These are phyloP conservation scores for Dynastes hyllus DNA, from an alignment of 2,888 invertebrate species.

Conservation along the genomic window DNA sequence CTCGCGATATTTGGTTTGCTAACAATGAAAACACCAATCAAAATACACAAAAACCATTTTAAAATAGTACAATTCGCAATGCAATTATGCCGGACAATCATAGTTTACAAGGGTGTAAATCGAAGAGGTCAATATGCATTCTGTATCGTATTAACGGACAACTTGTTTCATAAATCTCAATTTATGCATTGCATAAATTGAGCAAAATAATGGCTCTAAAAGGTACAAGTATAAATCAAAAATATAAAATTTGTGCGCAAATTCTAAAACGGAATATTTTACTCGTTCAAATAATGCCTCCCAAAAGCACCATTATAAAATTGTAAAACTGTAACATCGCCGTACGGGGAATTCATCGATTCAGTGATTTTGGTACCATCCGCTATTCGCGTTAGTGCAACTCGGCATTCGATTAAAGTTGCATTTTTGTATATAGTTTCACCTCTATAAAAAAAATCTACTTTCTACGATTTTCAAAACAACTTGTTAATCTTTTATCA, in stretches of 20 bases:
- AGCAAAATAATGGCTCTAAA: slow-evolving; percentile 2
- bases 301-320: slow-evolving; percentile 19
- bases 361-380: neutral
- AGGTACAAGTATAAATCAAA: slow-evolving; percentile 11
- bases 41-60: too few species aligned
- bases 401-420: neutral
- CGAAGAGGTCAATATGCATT: too few species aligned
- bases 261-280: slow-evolving; percentile 21
- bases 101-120: too few species aligned
- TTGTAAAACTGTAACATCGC: neutral
- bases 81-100: too few species aligned
- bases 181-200: neutral
- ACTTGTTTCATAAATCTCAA: slow-evolving; percentile 9
- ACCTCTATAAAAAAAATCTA: neutral
- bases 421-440: neutral
- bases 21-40: too few species aligned
- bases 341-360: slow-evolving; percentile 7
- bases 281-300: slow-evolving; percentile 16
- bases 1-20: too few species aligned
- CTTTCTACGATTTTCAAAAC: neutral
- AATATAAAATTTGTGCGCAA: slow-evolving; percentile 3
- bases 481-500: neutral
- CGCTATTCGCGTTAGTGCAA: neutral
- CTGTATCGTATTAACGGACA: neutral
- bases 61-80: too few species aligned